Evolutionary conservation across 2,113 vertebrate genomes (phyloP), one percentile per base, ranked within the genome.

Genomic region (Sprattus sprattus): DNA sequence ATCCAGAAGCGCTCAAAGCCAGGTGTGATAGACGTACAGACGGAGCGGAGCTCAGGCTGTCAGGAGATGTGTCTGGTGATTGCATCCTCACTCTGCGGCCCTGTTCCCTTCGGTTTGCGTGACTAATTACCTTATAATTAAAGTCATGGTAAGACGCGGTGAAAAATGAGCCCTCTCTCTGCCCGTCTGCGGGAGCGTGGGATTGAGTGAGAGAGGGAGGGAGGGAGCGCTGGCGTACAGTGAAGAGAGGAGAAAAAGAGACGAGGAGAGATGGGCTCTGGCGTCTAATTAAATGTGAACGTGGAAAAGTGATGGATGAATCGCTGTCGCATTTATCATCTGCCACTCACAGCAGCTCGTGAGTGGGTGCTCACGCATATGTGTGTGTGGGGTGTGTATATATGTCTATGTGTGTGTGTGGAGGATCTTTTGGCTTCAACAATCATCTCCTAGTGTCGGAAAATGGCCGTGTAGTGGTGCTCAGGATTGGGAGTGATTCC

Each of bases 121-220:
- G 89, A 90, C 84, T 86, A 91, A 91, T 93, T 92, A 88, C 88
- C 87, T 91, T 88, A 87, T 92, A 92, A 93, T 94, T 92, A 93
- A 92, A 91, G 88, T 85, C 88, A 85, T 84, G 83, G 87, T 82
- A 92, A 91, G 88, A 86, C 87, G 83, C 83, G 83, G 87, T 82
- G 83, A 89, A 88, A 89, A 89, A 85, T 6, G 1, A 86, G 85
- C 86, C 81, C 44, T 57, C 71, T 47, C 71, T 67, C 60, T 81
- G 22, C 11, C 85, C 82, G 60, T 82, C 50, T 85, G 18, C 20
- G 47, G 45, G 82, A 46, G 82, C 1, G 49, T 4, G 28, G 28
- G 67, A 32, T 25, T 10, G 64, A 67, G 64, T 0, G 64, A 67
- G n/a, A 8, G 64, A 6, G 64, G 39, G 67, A 75, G 25, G 44